Evolutionary conservation across 1,140 invertebrate genomes (phyloP), one percentile per base, ranked within the genome.

Genomic region (Bradynema listronoti): DNA sequence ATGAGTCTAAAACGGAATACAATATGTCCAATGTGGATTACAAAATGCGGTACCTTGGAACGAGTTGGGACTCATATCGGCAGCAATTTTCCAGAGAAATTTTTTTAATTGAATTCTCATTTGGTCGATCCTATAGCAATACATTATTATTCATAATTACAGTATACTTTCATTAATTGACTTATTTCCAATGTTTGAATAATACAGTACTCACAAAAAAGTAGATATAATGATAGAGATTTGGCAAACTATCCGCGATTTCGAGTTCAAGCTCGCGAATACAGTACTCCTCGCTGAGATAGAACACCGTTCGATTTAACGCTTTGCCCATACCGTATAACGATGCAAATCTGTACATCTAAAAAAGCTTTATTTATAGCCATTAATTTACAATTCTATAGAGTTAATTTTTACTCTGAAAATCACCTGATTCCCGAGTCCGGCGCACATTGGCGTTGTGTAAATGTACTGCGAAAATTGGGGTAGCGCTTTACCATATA

Each of bases 261-360:
- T 55, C 53, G 19, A 16, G 11, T 42, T 55, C 41, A 24, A 50
- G 25, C 24, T 50, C 16, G 6, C 24, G 41, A 14, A 55, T 22
- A 42, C 24, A 46, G 33, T 50, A 30, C 19, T 50, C 36, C 30
- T 46, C 27, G 22, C 25, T 1, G 14, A 50, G 24, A 53, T 55
- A 55, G 19, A 29, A 19, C 9, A 43, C 34, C 33, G 53, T 25
- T 27, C 53, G 3, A 14, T 32, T 32, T n/a, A 55, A 25, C 41
- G 27, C 50, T 53, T 55, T 6, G 14, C 53, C 53, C 14, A 55
- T 55, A 30, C 24, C 49, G 33, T 55, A 55, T 9, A 55, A 24
- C 9, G 53, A 55, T 7, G 53, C 53, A 32, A 56, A 55, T 22
- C 53, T 19, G 22, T 14, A 55, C 53, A 55, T 42, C 53, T 55